phyloP scores from a whole-genome alignment of 2,113 vertebrate genomes.

The Equus przewalskii region DNA sequence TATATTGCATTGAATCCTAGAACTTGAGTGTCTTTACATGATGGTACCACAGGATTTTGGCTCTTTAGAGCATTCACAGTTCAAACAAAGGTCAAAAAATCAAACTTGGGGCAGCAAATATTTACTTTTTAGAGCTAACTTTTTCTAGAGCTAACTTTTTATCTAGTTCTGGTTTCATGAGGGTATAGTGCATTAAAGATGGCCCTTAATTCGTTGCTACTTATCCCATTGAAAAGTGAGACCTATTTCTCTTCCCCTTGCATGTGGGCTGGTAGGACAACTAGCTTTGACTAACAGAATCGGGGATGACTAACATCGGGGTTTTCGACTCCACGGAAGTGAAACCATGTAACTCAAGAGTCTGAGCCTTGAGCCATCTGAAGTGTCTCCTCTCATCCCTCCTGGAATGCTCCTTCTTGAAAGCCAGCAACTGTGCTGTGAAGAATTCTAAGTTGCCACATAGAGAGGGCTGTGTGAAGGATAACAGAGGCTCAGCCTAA shows the following conservation, averaged over 20 bases:
- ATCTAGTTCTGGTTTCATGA: neutral
- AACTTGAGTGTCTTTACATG: neutral
- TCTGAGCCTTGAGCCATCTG: neutral
- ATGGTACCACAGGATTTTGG: neutral
- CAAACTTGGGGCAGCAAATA: neutral
- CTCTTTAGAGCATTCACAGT: neutral
- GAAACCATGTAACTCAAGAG: neutral
- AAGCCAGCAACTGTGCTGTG: neutral
- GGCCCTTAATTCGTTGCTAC: neutral
- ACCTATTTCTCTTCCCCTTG: neutral
- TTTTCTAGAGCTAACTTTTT: neutral
- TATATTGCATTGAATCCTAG: neutral
- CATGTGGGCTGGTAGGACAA: neutral
- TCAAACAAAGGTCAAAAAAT: neutral
- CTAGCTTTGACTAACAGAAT: neutral
- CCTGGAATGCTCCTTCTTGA: neutral
- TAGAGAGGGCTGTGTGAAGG: fast-evolving
- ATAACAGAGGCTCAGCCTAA: fast-evolving
- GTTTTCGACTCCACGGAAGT: neutral
- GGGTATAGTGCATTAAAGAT: neutral
- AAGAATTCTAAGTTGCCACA: neutral
- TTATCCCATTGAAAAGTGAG: neutral
- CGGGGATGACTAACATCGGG: neutral
- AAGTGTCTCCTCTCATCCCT: neutral
- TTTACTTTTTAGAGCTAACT: neutral